Base-by-base conservation (phyloP, 1,140 invertebrate genomes). In the Hetaerina americana region DNA sequence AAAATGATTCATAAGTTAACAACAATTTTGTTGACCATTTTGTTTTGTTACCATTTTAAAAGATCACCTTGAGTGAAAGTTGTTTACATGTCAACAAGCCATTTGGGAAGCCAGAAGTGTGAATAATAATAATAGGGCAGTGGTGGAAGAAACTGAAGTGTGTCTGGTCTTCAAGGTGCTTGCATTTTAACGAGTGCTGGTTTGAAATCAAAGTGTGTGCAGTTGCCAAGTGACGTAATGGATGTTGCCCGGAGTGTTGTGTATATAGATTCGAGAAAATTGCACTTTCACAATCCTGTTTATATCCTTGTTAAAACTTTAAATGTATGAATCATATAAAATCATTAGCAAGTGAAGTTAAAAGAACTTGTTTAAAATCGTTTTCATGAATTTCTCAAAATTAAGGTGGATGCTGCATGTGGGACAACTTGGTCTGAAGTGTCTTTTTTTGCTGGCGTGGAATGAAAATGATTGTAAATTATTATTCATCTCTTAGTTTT, bases 291-390 rank as follows among this genome's bases (percentile, higher is more conserved):
- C 40, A 57, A 57, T 57, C 40, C 40, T 57, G 40, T 57, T 57
- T 57, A 57, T 57, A 57, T 57, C 40, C 40, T 57, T 57, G 40
- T 57, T 57, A 57, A 57, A 57, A 57, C 40, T 57, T 57, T 57
- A 18, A 57, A 57, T 57, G 10, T 57, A 57, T 57, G 40, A 57
- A 57, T 57, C 40, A 57, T 57, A 57, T 57, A n/a, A 57, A 57
- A 57, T 57, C 40, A 57, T 57, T 57, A 57, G 40, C 10, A n/a
- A 18, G 40, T 57, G 40, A 57, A n/a, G 40, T 57, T 57, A 57
- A 57, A 57, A 57, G 10, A 57, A 57, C 40, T 57, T 57, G 40
- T 57, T 57, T 57, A 57, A 57, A 57, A 57, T 57, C 40, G 40
- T 57, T 57, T 57, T 57, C 40, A 57, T 57, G 22, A 57, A 57